These are phyloP conservation scores for Spilogale gracilis DNA, from an alignment of 2,113 vertebrate species.

Conservation along the genomic window DNA sequence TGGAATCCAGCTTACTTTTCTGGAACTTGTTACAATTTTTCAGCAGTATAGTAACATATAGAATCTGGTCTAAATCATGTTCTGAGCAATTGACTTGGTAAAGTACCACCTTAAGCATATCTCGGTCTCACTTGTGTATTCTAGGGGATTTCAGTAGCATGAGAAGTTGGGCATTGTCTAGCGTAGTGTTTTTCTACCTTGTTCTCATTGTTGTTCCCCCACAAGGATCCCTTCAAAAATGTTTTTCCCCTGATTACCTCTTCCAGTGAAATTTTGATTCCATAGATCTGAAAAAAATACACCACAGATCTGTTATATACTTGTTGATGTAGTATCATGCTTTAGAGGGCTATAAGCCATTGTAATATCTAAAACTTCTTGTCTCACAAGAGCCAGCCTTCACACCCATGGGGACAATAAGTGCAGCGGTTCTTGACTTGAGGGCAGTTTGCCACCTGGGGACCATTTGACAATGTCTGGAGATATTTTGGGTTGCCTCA, in stretches of 20 bases:
- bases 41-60: not conserved
- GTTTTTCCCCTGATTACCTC: not conserved
- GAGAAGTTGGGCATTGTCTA: conserved; percentile 2
- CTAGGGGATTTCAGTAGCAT: not conserved
- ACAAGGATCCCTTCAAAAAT: not conserved
- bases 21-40: conserved; percentile 48
- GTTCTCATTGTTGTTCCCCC: not conserved
- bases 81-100: conserved; percentile 44
- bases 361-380: not conserved
- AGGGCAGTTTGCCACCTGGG: not conserved
- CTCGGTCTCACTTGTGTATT: conserved; percentile 19
- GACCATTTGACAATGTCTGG: conserved; percentile 33
- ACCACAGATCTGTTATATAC: not conserved
- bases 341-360: conserved; percentile 12
- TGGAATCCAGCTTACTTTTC: conserved; percentile 30
- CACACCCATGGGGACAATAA: not conserved
- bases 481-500: conserved; percentile 37
- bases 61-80: not conserved
- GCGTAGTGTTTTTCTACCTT: not conserved
- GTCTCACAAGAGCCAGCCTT: conserved; percentile 21
- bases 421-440: not conserved
- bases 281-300: not conserved
- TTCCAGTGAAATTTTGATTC: not conserved
- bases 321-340: not conserved
- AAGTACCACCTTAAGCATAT: not conserved